A percentile compares a stretch with the other conserved stretches of the same genome.
phyloP scores from a whole-genome alignment of 2,888 invertebrate genomes.

The Bhutanitis thaidina region DNA sequence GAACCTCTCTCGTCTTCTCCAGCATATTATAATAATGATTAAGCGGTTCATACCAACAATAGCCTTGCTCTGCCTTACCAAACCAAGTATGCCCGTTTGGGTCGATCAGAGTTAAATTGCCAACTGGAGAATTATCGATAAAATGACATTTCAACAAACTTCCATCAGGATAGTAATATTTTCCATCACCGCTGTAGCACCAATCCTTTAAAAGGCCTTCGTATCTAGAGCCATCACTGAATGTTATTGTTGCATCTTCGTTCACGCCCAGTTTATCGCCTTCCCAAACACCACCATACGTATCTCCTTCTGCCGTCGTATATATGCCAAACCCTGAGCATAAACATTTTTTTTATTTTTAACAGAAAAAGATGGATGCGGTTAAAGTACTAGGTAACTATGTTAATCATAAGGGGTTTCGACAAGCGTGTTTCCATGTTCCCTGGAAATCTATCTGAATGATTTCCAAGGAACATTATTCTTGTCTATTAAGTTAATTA shows the following conservation, averaged over 20 bases:
- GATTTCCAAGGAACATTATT: too few relatives aligned
- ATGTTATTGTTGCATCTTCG: conserved; percentile 54
- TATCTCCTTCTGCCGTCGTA: conserved; percentile 78
- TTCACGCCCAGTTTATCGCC: conserved; percentile 65
- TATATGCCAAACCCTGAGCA: conserved; percentile 74
- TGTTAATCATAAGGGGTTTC: too few relatives aligned
- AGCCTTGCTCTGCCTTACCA: conserved; percentile 61
- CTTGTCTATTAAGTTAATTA: too few relatives aligned
- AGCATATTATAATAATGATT: conserved; percentile 64
- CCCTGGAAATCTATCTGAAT: too few relatives aligned
- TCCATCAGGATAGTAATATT: conserved; percentile 73
- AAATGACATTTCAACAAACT: conserved; percentile 70
- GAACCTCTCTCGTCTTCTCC: conserved; percentile 38
- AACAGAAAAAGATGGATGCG: too few relatives aligned
- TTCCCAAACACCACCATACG: conserved; percentile 78
- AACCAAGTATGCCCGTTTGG: conserved; percentile 76
- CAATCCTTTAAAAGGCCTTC: conserved; percentile 71
- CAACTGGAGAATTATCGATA: conserved; percentile 69
- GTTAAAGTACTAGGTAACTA: too few relatives aligned
- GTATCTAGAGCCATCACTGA: conserved; percentile 68
- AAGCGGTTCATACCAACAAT: conserved; percentile 58
- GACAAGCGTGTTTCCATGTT: too few relatives aligned
- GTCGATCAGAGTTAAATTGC: conserved; percentile 63
- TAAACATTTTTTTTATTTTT: neutral
- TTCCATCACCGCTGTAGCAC: conserved; percentile 67